Base-by-base conservation (phyloP, 2,888 invertebrate species). In the Quadroppia sp. region DNA sequence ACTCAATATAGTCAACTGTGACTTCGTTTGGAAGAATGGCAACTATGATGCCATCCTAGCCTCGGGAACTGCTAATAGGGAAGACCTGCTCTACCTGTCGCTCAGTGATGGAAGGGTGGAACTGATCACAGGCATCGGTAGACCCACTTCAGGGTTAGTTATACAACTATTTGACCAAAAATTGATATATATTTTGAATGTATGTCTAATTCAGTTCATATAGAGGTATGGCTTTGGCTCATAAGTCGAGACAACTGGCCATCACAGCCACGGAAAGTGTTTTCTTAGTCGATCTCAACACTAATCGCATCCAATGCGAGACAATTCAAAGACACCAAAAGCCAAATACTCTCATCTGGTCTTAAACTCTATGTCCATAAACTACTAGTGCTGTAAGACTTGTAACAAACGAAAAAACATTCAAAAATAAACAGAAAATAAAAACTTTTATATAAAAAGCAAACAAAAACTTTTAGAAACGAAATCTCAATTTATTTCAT, bases 91-190 rank as follows among this genome's bases (percentile, higher is more conserved):
- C 59, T 89, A 88, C 80, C 83, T 90, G 64, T 88, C 89, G 81
- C 84, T 90, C 76, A 84, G 87, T 42, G 87, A 88, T 79, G 89
- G 89, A 85, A 89, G 89, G 85, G 89, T 90, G 56, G 89, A 89
- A 81, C 88, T 89, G 84, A 88, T 90, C 78, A 88, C 89, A 50
- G 89, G 90, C 76, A 87, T 88, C 70, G 88, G 88, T 13, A 25
- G 73, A 59, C 74, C 76, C 2, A 73, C 73, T 23, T 69, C 69
- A 48, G 75, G 75, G 76, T 76, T 28, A 72, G 70, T 70, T 9
- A 1, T 53, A n/a, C 42, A 36, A 36, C 36, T 7, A 36, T 36
- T 36, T 36, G 9, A 7, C 9, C 36, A 36, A 36, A 9, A 36
- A 9, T n/a, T n/a, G n/a, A n/a, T n/a, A n/a, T n/a, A n/a, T n/a